Evolutionary conservation across 2,888 invertebrate species (phyloP), one percentile per base, ranked within the genome.

Genomic region (Notodonta ziczac): DNA sequence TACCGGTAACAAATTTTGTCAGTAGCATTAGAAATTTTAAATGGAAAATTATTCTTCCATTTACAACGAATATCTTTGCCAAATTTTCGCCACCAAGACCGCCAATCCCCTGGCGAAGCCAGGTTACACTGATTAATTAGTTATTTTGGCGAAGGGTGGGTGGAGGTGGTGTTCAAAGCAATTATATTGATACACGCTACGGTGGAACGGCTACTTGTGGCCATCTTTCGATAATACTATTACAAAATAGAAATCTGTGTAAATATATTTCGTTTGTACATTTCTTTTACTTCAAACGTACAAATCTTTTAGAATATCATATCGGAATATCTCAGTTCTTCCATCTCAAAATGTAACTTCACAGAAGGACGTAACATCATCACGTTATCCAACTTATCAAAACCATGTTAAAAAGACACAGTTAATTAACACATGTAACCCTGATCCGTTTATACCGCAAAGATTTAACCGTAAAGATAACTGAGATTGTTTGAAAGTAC

Each of bases 101-200:
- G 24, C 24, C 24, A 24, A 24, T 24, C 24, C 73, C 73, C 44
- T 66, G 69, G 64, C 51, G 65, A 73, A 74, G 72, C 75, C 74
- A 70, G 35, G 16, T 53, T 35, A 53, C 53, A 53, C 76, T 72
- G 79, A 82, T 82, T 81, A 81, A 82, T 82, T 82, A 82, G 80
- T 77, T 81, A 79, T 81, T 81, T 82, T 81, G 65, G 70, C 65
- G 56, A 35, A 13, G 16, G 53, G 53, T 42, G 73, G 24, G 24
- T 24, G 24, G 24, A 70, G 62, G 80, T 76, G 79, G 69, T 76
- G 78, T 70, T 74, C 74, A 72, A 76, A 76, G 74, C 81, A 80
- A 81, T 82, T 82, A 80, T 72, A 74, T 72, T 71, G 73, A 76
- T 81, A 76, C 82, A 82, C 80, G 79, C 78, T 63, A 81, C n/a